A percentile compares a stretch with the other conserved stretches of the same genome.
phyloP scores from a whole-genome alignment of 2,888 invertebrate species.

The Drosophila lutescens region DNA sequence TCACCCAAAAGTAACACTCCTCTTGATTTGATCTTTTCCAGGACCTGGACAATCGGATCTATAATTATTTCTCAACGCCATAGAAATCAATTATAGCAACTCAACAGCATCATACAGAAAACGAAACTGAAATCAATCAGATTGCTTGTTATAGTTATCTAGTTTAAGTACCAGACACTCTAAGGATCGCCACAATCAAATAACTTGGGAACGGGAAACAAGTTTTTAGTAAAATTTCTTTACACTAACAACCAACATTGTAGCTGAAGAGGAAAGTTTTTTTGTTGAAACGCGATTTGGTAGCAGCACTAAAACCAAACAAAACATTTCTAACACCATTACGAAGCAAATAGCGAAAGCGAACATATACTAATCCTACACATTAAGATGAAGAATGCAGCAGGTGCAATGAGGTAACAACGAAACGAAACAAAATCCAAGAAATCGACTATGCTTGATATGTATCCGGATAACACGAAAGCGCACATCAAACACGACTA shows the following conservation, averaged over 20 bases:
- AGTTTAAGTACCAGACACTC: constrained; percentile 66
- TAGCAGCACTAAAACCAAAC: constrained; percentile 72
- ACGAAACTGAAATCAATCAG: constrained; percentile 43
- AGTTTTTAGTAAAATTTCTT: constrained; percentile 70
- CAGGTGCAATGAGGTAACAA: constrained; percentile 70
- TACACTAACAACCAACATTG: constrained; percentile 50
- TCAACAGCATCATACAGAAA: constrained; percentile 41
- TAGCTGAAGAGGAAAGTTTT: constrained; percentile 49
- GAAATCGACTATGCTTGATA: constrained; percentile 61
- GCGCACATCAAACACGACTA: constrained; percentile 70
- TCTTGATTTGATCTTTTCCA: constrained; percentile 82
- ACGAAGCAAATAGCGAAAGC: constrained; percentile 66
- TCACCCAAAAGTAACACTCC: constrained; percentile 14
- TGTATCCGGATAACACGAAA: constrained; percentile 76
- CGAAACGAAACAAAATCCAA: constrained; percentile 65
- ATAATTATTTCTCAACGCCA: constrained; percentile 85
- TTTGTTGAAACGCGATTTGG: constrained; percentile 75
- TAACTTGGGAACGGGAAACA: constrained; percentile 62
- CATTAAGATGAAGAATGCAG: constrained; percentile 47
- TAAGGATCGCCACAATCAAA: constrained; percentile 58
- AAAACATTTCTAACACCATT: constrained; percentile 52
- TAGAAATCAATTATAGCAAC: constrained; percentile 84
- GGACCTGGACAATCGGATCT: constrained; percentile 88
- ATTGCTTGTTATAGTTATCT: constrained; percentile 54
- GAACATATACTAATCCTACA: constrained; percentile 71